These are phyloP conservation scores for Isotomurus palustris DNA, from an alignment of 2,888 invertebrate genomes.

Conservation along the genomic window DNA sequence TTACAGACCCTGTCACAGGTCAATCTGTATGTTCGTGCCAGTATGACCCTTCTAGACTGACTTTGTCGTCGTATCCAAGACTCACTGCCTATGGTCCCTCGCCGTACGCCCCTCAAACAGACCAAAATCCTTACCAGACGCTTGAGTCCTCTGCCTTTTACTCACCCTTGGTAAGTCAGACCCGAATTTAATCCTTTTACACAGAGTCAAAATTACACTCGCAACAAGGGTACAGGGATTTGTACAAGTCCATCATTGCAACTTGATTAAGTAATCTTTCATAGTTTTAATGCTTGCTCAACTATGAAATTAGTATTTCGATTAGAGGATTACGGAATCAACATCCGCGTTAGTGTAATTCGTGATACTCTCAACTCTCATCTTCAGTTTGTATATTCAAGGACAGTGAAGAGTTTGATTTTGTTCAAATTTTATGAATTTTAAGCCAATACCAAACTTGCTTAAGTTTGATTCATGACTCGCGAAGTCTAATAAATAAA, in stretches of 20 bases:
- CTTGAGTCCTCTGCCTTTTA: conserved; percentile 94
- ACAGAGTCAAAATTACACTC: neutral
- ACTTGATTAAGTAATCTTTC: conserved; percentile 8
- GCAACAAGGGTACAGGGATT: too few species aligned
- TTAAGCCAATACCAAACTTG: too few species aligned
- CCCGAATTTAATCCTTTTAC: neutral
- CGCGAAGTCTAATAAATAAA: too few species aligned
- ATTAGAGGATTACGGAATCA: neutral
- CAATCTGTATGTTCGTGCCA: conserved; percentile 92
- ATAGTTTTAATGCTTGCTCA: conserved; percentile 3
- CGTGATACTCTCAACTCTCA: too few species aligned
- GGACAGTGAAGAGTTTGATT: too few species aligned
- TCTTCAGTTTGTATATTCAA: too few species aligned
- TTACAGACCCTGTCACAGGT: conserved; percentile 87
- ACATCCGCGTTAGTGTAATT: too few species aligned
- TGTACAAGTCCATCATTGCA: neutral
- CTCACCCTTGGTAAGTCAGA: conserved; percentile 85
- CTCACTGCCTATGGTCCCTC: conserved; percentile 68
- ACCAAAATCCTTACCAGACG: conserved; percentile 88
- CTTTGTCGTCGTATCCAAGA: conserved; percentile 75
- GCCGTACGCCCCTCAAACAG: conserved; percentile 71
- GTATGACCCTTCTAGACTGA: conserved; percentile 81
- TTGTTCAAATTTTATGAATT: too few species aligned
- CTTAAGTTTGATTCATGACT: too few species aligned
- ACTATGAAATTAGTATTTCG: conserved; percentile 11